Percentiles rank a stretch among this genome's conserved stretches.
phyloP scores from a whole-genome alignment of 2,797 vertebrate genomes.

The Eulemur albifrons region DNA sequence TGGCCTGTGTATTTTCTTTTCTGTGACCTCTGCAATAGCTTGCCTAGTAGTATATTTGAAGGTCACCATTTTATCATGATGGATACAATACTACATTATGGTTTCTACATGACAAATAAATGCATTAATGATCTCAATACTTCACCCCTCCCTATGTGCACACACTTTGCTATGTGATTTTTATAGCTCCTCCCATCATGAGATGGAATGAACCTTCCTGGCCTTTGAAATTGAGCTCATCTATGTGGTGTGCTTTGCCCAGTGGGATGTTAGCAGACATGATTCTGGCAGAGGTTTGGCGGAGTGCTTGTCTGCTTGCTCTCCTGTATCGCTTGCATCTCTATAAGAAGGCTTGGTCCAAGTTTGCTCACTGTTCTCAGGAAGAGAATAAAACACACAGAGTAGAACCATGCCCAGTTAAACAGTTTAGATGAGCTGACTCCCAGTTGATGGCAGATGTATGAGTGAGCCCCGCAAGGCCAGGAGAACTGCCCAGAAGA shows the following conservation, averaged over 20 bases:
- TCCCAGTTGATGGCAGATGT: neutral
- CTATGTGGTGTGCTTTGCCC: neutral
- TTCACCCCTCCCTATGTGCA: neutral
- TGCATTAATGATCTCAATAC: neutral
- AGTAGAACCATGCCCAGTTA: neutral
- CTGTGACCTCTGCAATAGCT: neutral
- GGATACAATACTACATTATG: neutral
- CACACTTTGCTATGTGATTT: neutral
- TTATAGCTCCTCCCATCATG: neutral
- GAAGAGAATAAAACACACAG: neutral
- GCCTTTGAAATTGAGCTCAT: conserved; percentile 36
- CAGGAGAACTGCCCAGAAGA: neutral
- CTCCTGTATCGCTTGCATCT: neutral
- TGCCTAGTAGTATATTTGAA: neutral
- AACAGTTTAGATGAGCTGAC: neutral
- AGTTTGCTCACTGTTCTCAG: neutral
- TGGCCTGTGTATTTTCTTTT: neutral
- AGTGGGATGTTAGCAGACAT: neutral
- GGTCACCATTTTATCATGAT: neutral
- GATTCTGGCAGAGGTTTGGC: neutral
- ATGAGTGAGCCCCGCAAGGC: neutral
- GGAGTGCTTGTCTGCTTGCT: no score
- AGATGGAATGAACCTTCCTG: neutral
- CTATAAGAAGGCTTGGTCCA: neutral
- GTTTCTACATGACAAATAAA: neutral